Evolutionary conservation across 2,888 invertebrate species (phyloP).

Genomic region (Harpagoxenus sublaevis): DNA sequence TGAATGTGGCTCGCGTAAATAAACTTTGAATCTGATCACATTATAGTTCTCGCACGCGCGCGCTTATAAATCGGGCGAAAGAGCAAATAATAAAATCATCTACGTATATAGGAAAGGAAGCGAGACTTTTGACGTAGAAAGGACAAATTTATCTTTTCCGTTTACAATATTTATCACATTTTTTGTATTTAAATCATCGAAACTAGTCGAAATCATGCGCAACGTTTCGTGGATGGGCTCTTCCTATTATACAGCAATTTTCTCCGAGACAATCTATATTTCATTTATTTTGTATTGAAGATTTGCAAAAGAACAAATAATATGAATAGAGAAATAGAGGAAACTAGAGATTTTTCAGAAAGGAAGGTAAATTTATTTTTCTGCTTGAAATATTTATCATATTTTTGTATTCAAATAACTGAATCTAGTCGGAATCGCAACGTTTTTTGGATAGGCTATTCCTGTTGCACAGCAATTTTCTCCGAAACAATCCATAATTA

Average conservation of each 20-base stretch:
- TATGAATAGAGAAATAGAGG: no score
- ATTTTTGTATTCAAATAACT: not conserved
- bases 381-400: not conserved
- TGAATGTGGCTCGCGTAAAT: not conserved
- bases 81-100: not conserved
- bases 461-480: not conserved
- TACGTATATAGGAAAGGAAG: not conserved
- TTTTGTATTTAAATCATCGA: not conserved
- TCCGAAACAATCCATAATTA: not conserved
- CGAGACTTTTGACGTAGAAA: not conserved
- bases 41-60: not conserved
- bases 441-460: not conserved
- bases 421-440: not conserved
- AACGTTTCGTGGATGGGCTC: not conserved
- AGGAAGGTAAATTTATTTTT: not conserved
- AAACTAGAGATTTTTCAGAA: not conserved
- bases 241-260: not conserved
- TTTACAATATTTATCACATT: not conserved
- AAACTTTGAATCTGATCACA: slow-evolving; percentile 18
- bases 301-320: not conserved
- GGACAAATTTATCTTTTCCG: not conserved
- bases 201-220: not conserved
- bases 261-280: not conserved
- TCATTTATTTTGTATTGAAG: not conserved
- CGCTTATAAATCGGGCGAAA: not conserved